Evolutionary conservation across 30 jellyfish, hydroid and myxozoan genomes (phyloP), one percentile per base, ranked within the genome.

Genomic region (Clytia hemisphaerica): DNA sequence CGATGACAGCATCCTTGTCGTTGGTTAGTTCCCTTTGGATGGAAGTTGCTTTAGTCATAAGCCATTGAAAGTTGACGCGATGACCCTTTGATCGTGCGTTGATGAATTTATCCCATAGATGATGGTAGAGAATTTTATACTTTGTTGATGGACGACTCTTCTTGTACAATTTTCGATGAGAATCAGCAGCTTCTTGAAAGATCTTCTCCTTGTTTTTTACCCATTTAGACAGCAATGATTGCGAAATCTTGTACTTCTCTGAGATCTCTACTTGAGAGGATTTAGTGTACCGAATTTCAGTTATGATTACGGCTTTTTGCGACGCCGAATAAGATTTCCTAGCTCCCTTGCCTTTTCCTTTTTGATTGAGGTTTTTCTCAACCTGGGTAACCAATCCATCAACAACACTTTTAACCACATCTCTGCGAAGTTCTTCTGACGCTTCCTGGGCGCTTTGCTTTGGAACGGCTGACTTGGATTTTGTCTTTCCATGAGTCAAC

Each of bases 1-100:
- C 29, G 9, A 76, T 60, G 40, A 14, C 87, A 15, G 84, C 87
- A 22, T 76, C 6, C 14, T 74, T 73, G 30, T 74, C 82, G 10
- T 61, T 42, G 58, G 82, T 61, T 28, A 50, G 65, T 50, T 50
- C 27, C 27, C 65, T 50, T 50, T 50, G 65, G 65, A 50, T 14
- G 65, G 65, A 7, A 50, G 65, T 44, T 40, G 92, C 92, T 58
- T 66, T 77, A 19, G 78, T 32, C 92, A 79, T 61, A 19, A 77
- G 68, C 85, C 92, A 77, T 2, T 54, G 36, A 37, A 77, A 77
- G 58, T 63, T 50, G 4, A 77, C 71, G 46, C 83, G 55, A 54
- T 77, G 79, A 4, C 77, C 92, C 61, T 77, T 75, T 27, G 71
- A 50, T 25, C 72, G 51, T 7, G 92, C 92, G 49, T 19, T 40